phyloP scores from a whole-genome alignment of 2,888 invertebrate species.

The Plebejus anna region DNA sequence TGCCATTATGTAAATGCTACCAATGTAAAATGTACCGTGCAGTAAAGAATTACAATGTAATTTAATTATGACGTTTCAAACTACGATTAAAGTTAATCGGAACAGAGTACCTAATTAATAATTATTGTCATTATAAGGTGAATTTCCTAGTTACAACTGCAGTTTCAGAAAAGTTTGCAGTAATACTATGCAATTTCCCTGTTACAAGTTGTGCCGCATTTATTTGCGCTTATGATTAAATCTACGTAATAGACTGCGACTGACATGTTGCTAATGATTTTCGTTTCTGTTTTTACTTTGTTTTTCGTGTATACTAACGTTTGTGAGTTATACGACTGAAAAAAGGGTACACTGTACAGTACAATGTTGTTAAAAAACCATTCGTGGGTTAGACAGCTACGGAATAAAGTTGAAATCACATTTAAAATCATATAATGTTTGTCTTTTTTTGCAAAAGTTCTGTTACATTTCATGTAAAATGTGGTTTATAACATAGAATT shows the following conservation, averaged over 20 bases:
- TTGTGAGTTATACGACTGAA: neutral
- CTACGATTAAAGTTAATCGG: too few relatives aligned
- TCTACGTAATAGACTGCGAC: neutral
- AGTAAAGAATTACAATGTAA: too few relatives aligned
- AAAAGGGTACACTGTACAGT: neutral
- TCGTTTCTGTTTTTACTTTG: neutral
- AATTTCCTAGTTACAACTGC: neutral
- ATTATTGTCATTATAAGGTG: too few relatives aligned
- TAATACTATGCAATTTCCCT: neutral
- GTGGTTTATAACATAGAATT: too few relatives aligned
- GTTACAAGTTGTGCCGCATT: neutral
- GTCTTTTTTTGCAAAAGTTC: neutral
- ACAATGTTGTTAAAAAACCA: neutral
- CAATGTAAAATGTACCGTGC: too few relatives aligned
- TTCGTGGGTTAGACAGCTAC: neutral
- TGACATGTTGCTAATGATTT: constrained; percentile 21
- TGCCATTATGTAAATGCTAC: too few relatives aligned
- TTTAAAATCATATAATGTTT: neutral
- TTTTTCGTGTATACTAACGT: neutral
- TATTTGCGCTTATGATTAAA: neutral
- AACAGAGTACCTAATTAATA: too few relatives aligned
- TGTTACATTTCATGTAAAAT: neutral
- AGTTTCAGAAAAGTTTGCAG: neutral
- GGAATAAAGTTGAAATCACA: neutral
- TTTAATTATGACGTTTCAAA: too few relatives aligned